These are phyloP conservation scores for Tiphia femorata DNA, from an alignment of 2,888 invertebrate species.

Conservation along the genomic window DNA sequence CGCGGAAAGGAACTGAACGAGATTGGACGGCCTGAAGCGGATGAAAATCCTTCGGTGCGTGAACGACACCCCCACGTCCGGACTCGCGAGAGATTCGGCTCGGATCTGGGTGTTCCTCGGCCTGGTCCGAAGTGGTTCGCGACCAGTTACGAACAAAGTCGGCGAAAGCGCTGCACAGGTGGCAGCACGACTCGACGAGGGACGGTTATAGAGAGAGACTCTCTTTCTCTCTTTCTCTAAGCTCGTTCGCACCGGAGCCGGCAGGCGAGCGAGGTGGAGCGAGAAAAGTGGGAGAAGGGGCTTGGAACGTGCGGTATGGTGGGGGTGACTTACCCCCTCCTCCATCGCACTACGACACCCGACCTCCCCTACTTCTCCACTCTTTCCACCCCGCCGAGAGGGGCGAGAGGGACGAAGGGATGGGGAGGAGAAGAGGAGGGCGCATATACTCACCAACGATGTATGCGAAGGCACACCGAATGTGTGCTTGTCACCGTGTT, in stretches of 20 bases:
- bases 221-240: no score
- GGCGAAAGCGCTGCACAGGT: slow-evolving; percentile 56
- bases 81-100: no score
- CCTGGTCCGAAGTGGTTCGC: slow-evolving; percentile 27
- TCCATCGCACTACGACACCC: slow-evolving; percentile 23
- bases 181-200: slow-evolving; percentile 64
- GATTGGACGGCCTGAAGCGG: no score
- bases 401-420: no score
- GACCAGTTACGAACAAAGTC: slow-evolving; percentile 42
- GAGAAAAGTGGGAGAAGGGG: slow-evolving; percentile 30
- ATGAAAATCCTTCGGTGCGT: no score
- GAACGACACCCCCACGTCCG: no score
- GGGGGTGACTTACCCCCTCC: slow-evolving; percentile 36
- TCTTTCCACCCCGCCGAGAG: no score
- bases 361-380: slow-evolving; percentile 44
- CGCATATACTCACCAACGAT: slow-evolving; percentile 44
- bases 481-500: slow-evolving; percentile 51
- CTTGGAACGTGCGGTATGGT: slow-evolving; percentile 17
- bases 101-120: no score
- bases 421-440: slow-evolving; percentile 23
- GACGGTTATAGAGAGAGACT: slow-evolving; percentile 35
- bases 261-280: slow-evolving; percentile 47
- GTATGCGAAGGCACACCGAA: slow-evolving; percentile 48
- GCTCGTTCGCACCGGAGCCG: slow-evolving; percentile 47
- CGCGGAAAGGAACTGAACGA: no score